Evolutionary conservation across 2,113 vertebrate genomes (phyloP).

Genomic region (Mohoua ochrocephala): DNA sequence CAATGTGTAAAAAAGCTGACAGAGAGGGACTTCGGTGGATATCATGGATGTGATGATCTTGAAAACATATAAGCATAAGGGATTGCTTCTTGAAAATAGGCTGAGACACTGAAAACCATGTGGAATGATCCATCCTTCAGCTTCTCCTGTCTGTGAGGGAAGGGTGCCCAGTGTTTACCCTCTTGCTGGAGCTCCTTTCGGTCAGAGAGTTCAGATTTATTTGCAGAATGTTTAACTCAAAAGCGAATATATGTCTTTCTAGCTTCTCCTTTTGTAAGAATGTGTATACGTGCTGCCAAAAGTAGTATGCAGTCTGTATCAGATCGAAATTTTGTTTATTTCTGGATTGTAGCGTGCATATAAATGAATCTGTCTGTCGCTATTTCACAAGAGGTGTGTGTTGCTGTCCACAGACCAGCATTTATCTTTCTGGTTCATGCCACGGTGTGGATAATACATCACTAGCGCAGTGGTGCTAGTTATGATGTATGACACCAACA

Average conservation of each 20-base stretch:
- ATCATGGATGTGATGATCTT: not conserved
- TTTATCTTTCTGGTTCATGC: constrained; percentile 55
- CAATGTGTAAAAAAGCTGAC: not conserved
- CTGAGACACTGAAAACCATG: not conserved
- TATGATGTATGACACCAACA: constrained; percentile 53
- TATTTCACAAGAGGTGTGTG: not conserved
- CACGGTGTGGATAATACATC: constrained; percentile 49
- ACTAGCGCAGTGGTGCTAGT: constrained; percentile 40
- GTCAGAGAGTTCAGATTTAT: not conserved
- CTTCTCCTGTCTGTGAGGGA: not conserved
- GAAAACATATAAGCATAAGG: not conserved
- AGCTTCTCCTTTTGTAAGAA: not conserved
- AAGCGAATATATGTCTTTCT: not conserved
- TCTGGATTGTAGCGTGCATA: not conserved
- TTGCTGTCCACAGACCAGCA: not conserved
- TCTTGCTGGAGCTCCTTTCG: not conserved
- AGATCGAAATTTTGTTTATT: constrained; percentile 1
- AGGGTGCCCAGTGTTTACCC: not conserved
- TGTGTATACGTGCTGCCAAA: not conserved
- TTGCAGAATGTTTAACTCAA: not conserved
- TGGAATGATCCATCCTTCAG: not conserved
- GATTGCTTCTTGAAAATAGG: not conserved
- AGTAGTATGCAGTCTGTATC: not conserved
- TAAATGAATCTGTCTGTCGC: constrained; percentile 22
- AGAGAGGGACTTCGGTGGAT: not conserved